phyloP scores from a whole-genome alignment of 2,113 vertebrate genomes.

The Tympanuchus pallidicinctus region DNA sequence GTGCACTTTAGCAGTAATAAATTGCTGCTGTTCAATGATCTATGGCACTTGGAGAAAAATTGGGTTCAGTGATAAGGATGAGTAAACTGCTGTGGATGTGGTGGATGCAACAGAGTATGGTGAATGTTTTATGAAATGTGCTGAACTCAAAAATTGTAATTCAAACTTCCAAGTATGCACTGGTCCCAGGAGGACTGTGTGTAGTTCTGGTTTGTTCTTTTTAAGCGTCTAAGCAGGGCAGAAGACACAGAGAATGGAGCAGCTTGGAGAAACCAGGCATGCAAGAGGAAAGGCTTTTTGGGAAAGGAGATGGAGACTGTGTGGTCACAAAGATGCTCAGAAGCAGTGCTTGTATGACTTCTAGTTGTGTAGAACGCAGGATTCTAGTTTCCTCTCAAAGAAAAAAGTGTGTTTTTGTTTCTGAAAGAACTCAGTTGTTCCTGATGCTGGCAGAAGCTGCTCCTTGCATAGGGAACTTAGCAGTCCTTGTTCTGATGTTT shows the following conservation, averaged over 20 bases:
- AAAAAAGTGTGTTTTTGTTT: background rate
- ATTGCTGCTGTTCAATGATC: background rate
- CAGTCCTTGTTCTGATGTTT: background rate
- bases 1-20: background rate
- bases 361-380: background rate
- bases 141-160: background rate
- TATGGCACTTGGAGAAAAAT: background rate
- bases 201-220: background rate
- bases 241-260: background rate
- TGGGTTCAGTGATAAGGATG: background rate
- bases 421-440: background rate
- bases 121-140: background rate
- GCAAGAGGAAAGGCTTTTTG: background rate
- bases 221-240: background rate
- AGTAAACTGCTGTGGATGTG: fast-evolving
- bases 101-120: background rate
- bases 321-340: background rate
- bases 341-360: fast-evolving
- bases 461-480: background rate
- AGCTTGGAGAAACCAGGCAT: background rate
- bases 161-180: background rate
- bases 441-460: background rate
- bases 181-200: background rate
- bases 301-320: background rate
- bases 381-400: background rate